Base-by-base conservation (phyloP, 2,888 invertebrate species). In the Tanypteryx hageni region DNA sequence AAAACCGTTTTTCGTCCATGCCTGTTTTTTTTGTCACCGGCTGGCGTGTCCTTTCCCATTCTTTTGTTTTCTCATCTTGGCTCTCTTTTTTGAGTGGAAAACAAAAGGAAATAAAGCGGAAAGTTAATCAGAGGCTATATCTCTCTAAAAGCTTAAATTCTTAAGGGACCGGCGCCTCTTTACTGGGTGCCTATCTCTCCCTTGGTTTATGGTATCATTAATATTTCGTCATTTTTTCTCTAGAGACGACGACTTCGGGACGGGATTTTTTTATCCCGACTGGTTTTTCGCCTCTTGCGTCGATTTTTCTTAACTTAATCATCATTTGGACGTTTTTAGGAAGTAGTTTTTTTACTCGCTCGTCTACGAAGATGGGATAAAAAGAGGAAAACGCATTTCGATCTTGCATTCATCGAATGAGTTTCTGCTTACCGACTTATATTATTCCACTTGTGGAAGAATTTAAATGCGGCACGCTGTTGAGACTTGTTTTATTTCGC, bases 131-230 rank as follows among this genome's bases (percentile, higher is more conserved):
- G 76, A n/a, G 11, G 76, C 76, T 76, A 11, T 76, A 76, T 76
- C 76, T 76, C 76, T 27, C 76, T 76, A 76, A 13, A 68, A 68
- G 68, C n/a, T n/a, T 22, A 76, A 76, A 76, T 76, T 22, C 76
- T 76, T 27, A 22, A 13, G 22, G 22, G 27, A 27, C 76, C 1
- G 76, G 68, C 22, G 22, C 9, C 22, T 18, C 76, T 76, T 76
- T 76, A 27, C 76, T 9, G 22, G 68, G 22, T 14, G 76, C 13
- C 14, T 76, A 13, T 76, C 22, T 76, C 22, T 27, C 27, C 0
- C 27, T 44, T 5, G 44, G 44, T 44, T 44, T 44, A 44, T 5
- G 44, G 44, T 5, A 1, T 44, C 44, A 44, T 44, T 44, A 44
- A 44, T 44, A 44, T 44, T 44, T 44, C 44, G 5, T 5, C 44